Evolutionary conservation across 35 echinoderm and acorn worm genomes (phyloP), one percentile per base, ranked within the genome.

Genomic region (Eucidaris tribuloides): DNA sequence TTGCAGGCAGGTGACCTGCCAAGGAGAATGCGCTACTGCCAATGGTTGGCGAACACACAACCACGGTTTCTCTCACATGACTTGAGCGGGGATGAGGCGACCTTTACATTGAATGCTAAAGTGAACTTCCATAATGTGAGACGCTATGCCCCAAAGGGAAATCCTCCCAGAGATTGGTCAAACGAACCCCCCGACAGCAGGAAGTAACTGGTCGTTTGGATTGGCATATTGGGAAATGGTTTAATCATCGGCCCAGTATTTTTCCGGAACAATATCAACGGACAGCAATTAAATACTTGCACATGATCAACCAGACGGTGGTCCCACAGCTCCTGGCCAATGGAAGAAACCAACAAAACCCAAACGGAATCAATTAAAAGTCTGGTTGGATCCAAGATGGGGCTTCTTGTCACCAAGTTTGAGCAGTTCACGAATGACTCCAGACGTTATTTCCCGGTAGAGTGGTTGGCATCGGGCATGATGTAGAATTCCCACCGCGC

Each of bases 351-450:
- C n/a, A n/a, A 4, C 38, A 25, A 17, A 38, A 50, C 17, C 74
- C 43, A 24, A 78, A 78, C 49, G 74, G 74, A 6, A 38, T 24
- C 4, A 45, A 45, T 50, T 17, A 22, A 3, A 6, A 38, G 31
- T 5, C 49, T 3, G 43, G 74, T 38, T 78, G 74, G 74, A 45
- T 45, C 5, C 74, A 78, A 46, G 74, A 78, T 78, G 74, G 74
- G 11, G 74, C 74, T 3, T 45, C 74, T 35, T 38, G 39, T 2
- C 74, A 78, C 24, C 74, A 45, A 3, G 4, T 38, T 24, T 15
- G 19, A 3, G 38, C 2, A 3, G 74, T 78, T 9, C 37, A 30
- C 3, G 45, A 78, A 17, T 20, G 74, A 3, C 31, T 78, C 6
- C 38, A 78, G 14, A 3, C 7, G 28, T 27, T 50, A 2, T 7